Percentiles rank a stretch among this genome's conserved stretches.
Evolutionary conservation across 2,888 invertebrate genomes (phyloP).

Genomic region (Diarsia mendica): DNA sequence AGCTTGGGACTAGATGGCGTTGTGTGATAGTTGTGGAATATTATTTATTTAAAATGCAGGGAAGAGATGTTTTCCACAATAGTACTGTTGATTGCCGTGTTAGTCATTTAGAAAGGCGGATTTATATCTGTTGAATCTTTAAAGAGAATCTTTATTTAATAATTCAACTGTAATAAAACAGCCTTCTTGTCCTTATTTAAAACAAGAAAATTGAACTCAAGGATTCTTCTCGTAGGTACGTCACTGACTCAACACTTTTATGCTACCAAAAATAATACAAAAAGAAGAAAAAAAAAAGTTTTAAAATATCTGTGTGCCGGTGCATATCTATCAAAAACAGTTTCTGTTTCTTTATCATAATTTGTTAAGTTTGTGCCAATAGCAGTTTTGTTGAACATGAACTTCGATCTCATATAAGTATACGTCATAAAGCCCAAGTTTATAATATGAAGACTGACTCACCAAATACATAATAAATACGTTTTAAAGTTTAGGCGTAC

Average conservation of each 20-base stretch:
- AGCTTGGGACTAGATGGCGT: too few species aligned
- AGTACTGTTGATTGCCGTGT: not conserved
- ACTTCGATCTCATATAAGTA: conserved; percentile 7
- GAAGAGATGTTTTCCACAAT: not conserved
- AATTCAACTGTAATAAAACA: not conserved
- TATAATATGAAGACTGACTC: conserved; percentile 28
- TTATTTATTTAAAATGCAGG: too few species aligned
- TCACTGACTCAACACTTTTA: not conserved
- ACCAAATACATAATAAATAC: conserved; percentile 41
- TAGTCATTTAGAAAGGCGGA: not conserved
- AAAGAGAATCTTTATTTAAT: not conserved
- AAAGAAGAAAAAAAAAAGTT: too few species aligned
- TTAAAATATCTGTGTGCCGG: too few species aligned
- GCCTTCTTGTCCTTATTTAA: not conserved
- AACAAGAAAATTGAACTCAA: not conserved
- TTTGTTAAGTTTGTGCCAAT: not conserved
- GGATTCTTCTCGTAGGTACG: too few species aligned
- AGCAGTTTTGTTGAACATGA: not conserved
- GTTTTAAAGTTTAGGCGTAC: conserved; percentile 31
- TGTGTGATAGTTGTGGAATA: too few species aligned
- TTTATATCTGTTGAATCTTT: not conserved
- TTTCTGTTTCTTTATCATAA: not conserved
- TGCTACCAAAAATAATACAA: too few species aligned
- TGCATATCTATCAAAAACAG: not conserved
- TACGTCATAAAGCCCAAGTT: conserved; percentile 16